phyloP scores from a whole-genome alignment of 2,113 vertebrate genomes.

The Thomomys bottae region DNA sequence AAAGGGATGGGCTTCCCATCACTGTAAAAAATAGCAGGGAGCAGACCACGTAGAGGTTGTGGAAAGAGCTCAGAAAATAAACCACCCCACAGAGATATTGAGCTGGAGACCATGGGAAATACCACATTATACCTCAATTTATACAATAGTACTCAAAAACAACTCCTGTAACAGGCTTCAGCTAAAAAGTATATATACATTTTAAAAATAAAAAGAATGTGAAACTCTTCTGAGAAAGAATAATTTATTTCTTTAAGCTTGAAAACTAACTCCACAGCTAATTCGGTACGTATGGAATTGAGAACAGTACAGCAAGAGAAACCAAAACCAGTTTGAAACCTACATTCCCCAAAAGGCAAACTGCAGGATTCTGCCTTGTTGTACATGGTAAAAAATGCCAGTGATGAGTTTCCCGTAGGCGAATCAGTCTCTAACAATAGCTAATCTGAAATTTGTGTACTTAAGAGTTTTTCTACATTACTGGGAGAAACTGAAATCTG shows the following conservation, averaged over 20 bases:
- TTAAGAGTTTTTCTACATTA: conserved; percentile 13
- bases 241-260: neutral
- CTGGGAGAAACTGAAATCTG: neutral
- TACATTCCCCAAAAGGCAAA: conserved; percentile 14
- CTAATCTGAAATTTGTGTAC: neutral
- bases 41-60: neutral
- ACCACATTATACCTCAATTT: neutral
- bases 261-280: neutral
- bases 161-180: neutral
- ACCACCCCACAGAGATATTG: neutral
- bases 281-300: neutral
- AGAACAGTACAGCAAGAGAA: conserved; percentile 32
- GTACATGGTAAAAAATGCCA: neutral
- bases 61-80: conserved; percentile 60
- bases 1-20: neutral
- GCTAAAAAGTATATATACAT: no score
- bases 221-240: neutral
- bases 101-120: conserved; percentile 14
- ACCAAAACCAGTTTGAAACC: conserved; percentile 11
- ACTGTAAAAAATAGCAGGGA: conserved; percentile 46
- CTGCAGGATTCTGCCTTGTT: neutral
- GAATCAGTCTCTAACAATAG: neutral
- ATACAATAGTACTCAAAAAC: neutral
- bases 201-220: neutral
- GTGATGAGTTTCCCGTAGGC: neutral